Evolutionary conservation across 2,888 invertebrate genomes (phyloP).

Genomic region (Hirtodrosophila cameraria): DNA sequence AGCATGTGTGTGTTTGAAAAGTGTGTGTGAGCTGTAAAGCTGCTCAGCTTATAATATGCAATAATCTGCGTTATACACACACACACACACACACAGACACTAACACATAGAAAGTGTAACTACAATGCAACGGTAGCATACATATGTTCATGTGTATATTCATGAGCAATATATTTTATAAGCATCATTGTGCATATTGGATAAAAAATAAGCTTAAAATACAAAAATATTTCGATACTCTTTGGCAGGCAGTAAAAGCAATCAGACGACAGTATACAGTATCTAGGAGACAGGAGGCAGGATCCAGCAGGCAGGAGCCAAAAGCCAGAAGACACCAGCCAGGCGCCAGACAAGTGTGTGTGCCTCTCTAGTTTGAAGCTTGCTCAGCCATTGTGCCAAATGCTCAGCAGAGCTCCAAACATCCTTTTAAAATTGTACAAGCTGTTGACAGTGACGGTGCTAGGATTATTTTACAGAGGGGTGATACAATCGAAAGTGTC

Average conservation of each 20-base stretch:
- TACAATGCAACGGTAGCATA: constrained; percentile 9
- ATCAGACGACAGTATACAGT: constrained; percentile 57
- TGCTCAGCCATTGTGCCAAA: constrained; percentile 61
- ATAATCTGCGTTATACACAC: constrained; percentile 60
- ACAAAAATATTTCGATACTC: constrained; percentile 69
- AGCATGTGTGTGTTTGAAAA: constrained; percentile 11
- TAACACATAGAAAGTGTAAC: background rate
- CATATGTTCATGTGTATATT: constrained; percentile 59
- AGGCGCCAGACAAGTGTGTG: constrained; percentile 25
- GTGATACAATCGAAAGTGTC: too few species aligned
- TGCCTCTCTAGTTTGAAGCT: constrained; percentile 10
- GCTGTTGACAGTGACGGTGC: constrained; percentile 14
- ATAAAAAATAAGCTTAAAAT: constrained; percentile 77
- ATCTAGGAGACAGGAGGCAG: background rate
- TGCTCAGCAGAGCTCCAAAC: constrained; percentile 66
- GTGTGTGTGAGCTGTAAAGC: constrained; percentile 25
- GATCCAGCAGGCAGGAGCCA: constrained; percentile 16
- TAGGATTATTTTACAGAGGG: too few species aligned
- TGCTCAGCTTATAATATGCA: constrained; percentile 74
- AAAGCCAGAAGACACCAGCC: background rate
- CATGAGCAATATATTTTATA: constrained; percentile 76
- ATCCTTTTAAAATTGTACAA: constrained; percentile 67
- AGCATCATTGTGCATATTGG: constrained; percentile 79
- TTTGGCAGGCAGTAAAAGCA: constrained; percentile 63
- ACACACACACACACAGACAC: constrained; percentile 2